Conservation (phyloP, 1,140 invertebrate species). For the Zophobas atratus region DNA sequence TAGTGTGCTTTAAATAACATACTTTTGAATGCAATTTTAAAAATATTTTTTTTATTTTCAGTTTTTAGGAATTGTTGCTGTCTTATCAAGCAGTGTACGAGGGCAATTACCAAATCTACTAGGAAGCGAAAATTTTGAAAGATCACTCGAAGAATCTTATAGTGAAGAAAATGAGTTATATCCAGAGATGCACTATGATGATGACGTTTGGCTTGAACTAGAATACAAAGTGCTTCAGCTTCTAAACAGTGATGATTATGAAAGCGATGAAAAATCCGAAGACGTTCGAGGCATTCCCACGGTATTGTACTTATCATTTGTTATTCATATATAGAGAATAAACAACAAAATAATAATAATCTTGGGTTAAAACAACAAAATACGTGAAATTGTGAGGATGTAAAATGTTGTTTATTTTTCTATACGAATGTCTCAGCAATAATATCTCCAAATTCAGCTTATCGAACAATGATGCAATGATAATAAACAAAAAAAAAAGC, state of each 20-base stretch:
- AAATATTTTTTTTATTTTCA: background rate
- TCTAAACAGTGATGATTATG: background rate
- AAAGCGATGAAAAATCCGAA: background rate
- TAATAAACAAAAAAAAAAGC: too few relatives aligned
- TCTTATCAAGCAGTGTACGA: background rate
- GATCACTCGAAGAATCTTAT: background rate
- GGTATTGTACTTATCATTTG: background rate
- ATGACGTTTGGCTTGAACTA: background rate
- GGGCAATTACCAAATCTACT: background rate
- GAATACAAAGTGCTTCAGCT: background rate
- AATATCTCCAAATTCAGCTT: too few relatives aligned
- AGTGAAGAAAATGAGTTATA: background rate
- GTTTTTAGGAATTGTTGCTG: background rate
- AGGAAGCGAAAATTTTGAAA: background rate
- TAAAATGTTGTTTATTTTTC: too few relatives aligned
- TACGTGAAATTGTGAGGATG: too few relatives aligned
- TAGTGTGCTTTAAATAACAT: too few relatives aligned
- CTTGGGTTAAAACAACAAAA: too few relatives aligned
- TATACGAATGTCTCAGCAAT: too few relatives aligned
- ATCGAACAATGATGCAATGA: too few relatives aligned
- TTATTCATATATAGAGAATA: background rate
- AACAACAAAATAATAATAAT: background rate
- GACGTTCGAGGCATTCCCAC: background rate
- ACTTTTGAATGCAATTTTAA: background rate
- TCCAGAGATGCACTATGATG: background rate